These are phyloP conservation scores for Dinocampus coccinellae DNA, from an alignment of 2,888 invertebrate species.

Conservation along the genomic window DNA sequence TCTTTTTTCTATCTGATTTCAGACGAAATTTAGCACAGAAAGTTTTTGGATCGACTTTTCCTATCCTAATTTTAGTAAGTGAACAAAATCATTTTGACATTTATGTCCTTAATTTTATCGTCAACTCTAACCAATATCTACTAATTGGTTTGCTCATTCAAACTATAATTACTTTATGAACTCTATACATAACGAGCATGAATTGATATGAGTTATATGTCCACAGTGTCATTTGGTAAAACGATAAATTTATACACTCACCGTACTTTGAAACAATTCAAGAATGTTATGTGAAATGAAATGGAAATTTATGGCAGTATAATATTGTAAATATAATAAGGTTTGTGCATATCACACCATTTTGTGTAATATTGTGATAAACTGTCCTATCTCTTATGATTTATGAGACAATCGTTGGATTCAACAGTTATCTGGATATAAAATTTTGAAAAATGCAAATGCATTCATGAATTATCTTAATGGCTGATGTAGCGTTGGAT, in stretches of 20 bases:
- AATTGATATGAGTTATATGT: constrained; percentile 16
- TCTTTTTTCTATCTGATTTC: not conserved
- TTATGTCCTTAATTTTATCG: not conserved
- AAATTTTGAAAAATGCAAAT: not conserved
- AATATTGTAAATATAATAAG: not conserved
- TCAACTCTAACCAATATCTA: not conserved
- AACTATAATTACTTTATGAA: not conserved
- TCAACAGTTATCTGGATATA: not conserved
- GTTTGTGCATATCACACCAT: not conserved
- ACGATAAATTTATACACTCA: constrained; percentile 3
- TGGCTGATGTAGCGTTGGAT: not conserved
- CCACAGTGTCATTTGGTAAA: constrained; percentile 16
- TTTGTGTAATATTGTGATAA: not conserved
- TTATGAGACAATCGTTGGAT: not conserved
- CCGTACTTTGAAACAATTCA: not conserved
- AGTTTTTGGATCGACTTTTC: not conserved
- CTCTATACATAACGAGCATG: constrained; percentile 2
- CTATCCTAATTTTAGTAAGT: not conserved
- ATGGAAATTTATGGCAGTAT: not conserved
- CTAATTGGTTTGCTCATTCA: not conserved
- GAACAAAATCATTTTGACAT: not conserved
- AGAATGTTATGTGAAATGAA: not conserved
- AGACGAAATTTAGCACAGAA: not conserved
- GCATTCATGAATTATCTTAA: not conserved
- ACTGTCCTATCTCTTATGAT: not conserved